A percentile compares a stretch with the other conserved stretches of the same genome.
Conservation (phyloP, 2,113 vertebrate species). For the Acrocephalus kingi region DNA sequence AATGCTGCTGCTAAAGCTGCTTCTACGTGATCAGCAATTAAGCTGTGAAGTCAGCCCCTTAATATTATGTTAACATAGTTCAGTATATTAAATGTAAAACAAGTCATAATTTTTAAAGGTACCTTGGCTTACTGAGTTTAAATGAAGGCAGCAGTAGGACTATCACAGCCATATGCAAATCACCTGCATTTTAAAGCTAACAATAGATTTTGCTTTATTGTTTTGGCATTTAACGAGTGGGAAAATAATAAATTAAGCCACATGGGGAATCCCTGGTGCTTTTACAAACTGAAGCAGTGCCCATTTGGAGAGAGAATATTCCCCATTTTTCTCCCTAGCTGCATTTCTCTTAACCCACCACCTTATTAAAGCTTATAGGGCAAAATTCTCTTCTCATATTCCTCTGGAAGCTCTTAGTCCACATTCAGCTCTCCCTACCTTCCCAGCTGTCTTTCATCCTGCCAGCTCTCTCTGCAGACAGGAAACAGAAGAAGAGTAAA, state of each 20-base stretch:
- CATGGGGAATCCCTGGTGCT: slow-evolving; percentile 44
- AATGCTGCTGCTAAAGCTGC: slow-evolving; percentile 29
- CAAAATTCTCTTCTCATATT: slow-evolving; percentile 62
- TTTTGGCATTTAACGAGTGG: slow-evolving; percentile 70
- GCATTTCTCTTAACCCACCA: slow-evolving; percentile 46
- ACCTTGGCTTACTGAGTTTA: slow-evolving; percentile 44
- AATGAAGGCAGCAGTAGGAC: slow-evolving; percentile 56
- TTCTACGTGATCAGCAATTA: slow-evolving; percentile 61
- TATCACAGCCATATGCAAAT: slow-evolving; percentile 58
- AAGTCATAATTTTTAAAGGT: slow-evolving; percentile 44
- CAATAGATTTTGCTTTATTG: slow-evolving; percentile 67
- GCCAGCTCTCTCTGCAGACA: neutral
- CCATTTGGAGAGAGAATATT: slow-evolving; percentile 3
- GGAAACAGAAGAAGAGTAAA: slow-evolving; percentile 7
- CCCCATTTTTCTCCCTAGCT: slow-evolving; percentile 14
- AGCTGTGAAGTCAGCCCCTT: slow-evolving; percentile 65
- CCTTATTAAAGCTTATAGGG: slow-evolving; percentile 30
- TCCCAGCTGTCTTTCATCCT: slow-evolving; percentile 46
- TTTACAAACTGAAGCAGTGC: slow-evolving; percentile 35
- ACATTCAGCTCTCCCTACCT: neutral
- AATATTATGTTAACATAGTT: slow-evolving; percentile 68
- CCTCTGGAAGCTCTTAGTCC: slow-evolving; percentile 49
- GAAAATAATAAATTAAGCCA: slow-evolving; percentile 67
- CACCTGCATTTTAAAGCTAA: slow-evolving; percentile 42
- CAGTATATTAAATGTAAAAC: slow-evolving; percentile 72